Evolutionary conservation across 2,888 invertebrate genomes (phyloP).

Genomic region (Drosophila parthenogenetica): DNA sequence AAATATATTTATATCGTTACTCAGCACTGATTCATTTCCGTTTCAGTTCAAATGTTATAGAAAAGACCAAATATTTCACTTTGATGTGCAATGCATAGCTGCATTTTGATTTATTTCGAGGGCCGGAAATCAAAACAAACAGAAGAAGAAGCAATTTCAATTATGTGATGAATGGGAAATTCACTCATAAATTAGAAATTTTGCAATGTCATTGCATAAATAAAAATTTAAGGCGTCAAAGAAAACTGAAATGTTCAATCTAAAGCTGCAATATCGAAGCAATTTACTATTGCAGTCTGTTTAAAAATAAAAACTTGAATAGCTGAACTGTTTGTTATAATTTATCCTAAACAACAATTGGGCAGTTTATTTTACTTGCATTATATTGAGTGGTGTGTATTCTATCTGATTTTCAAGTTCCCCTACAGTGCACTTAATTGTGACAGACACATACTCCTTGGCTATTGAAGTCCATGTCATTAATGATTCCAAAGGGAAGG

Average conservation of each 20-base stretch:
- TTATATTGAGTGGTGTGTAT: background rate
- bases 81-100: slow-evolving; percentile 53
- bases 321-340: too few species aligned
- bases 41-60: slow-evolving; percentile 55
- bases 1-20: slow-evolving; percentile 38
- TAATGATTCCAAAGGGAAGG: slow-evolving; percentile 57
- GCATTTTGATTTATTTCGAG: slow-evolving; percentile 55
- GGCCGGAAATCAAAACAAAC: slow-evolving; percentile 59
- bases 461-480: slow-evolving; percentile 61
- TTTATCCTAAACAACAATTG: too few species aligned
- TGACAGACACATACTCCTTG: slow-evolving; percentile 67
- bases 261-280: slow-evolving; percentile 12
- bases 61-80: slow-evolving; percentile 40
- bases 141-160: slow-evolving; percentile 33
- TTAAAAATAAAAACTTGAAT: background rate
- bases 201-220: slow-evolving; percentile 8
- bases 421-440: slow-evolving; percentile 34
- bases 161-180: slow-evolving; percentile 24
- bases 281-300: slow-evolving; percentile 3
- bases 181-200: slow-evolving; percentile 58
- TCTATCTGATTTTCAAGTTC: background rate
- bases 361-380: background rate
- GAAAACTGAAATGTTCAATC: slow-evolving; percentile 17
- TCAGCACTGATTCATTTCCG: slow-evolving; percentile 65
- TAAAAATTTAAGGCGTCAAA: slow-evolving; percentile 8